Base-by-base conservation (phyloP, 2,113 vertebrate genomes). In the Phodopus roborovskii region DNA sequence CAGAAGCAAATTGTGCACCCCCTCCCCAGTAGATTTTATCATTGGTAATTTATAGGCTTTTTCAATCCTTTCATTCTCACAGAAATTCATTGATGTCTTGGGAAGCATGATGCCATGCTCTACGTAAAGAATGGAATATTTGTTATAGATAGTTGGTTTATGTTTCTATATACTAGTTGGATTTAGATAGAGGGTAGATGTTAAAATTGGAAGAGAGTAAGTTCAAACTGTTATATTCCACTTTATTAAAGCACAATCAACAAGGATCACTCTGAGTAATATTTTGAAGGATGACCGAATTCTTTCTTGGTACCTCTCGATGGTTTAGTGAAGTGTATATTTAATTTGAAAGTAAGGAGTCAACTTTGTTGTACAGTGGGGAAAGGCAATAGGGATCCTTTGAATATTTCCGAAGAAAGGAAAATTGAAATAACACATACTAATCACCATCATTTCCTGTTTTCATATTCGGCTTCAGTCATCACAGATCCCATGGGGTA, bases 261-360 rank as follows among this genome's bases (percentile, higher is more conserved):
- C 94, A 50, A 94, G 86, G 86, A 28, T 60, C 9, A 84, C 74
- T 45, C 56, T 56, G 45, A 96, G 75, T 24, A 68, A 45, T 88
- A 70, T 71, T 28, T 91, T 96, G 39, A 92, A 94, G 16, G 9
- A 26, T 82, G 24, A 3, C 11, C 58, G 20, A 95, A 85, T 81
- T 90, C 4, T 71, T 78, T 97, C n/a, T 73, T 30, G 28, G 45
- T 16, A 53, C 24, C 4, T 48, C 19, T 84, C 90, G 15, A 81
- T 81, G 74, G 83, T 24, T 96, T 82, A 90, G 92, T 68, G 68
- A 86, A 95, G 8, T 36, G 91, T 1, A 81, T 70, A 13, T 39
- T 85, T 77, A 77, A 82, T 28, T 94, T 96, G 7, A 91, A 95
- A 53, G 30, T 19, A 84, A 81, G 45, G n/a, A 66, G 22, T 92